Evolutionary conservation across 2,797 vertebrate species (phyloP).

Genomic region (Botia kubotai): DNA sequence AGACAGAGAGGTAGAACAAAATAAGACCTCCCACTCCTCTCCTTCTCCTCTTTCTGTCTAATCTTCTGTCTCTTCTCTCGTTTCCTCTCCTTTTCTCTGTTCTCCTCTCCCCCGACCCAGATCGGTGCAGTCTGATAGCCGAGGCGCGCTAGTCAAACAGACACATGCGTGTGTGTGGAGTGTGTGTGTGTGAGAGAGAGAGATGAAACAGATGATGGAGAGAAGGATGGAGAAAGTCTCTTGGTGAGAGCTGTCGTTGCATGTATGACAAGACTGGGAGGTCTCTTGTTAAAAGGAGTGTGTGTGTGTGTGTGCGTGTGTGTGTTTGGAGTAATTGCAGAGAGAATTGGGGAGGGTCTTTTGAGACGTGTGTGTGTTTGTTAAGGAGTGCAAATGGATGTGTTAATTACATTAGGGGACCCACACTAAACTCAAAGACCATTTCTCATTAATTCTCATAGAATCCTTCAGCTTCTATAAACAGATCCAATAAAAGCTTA

Average conservation of each 20-base stretch:
- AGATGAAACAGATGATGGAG: slow-evolving; percentile 17
- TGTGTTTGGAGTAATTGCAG: slow-evolving; percentile 14
- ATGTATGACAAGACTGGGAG: slow-evolving; percentile 17
- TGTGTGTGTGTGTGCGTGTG: slow-evolving; percentile 13
- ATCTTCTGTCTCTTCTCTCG: slow-evolving; percentile 22
- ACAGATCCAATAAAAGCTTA: neutral
- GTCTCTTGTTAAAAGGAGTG: neutral
- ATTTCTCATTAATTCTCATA: slow-evolving; percentile 23
- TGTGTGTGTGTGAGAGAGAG: slow-evolving; percentile 23
- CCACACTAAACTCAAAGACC: neutral
- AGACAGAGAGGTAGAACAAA: neutral
- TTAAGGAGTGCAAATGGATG: slow-evolving; percentile 24
- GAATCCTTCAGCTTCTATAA: neutral
- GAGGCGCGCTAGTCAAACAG: slow-evolving; percentile 58
- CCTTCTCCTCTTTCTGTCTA: slow-evolving; percentile 32
- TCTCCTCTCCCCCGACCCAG: slow-evolving; percentile 38
- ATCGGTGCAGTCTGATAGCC: slow-evolving; percentile 58
- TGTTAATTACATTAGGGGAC: slow-evolving; percentile 34
- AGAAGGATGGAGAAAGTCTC: slow-evolving; percentile 41
- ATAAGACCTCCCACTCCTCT: slow-evolving; percentile 38
- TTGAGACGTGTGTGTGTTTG: slow-evolving; percentile 10
- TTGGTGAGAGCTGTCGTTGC: slow-evolving; percentile 48
- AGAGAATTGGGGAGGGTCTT: slow-evolving; percentile 9
- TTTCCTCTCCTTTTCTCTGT: slow-evolving; percentile 18
- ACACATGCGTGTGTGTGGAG: slow-evolving; percentile 40